Evolutionary conservation across 2,113 vertebrate genomes (phyloP), one percentile per base, ranked within the genome.

Genomic region (Epinephelus cyanopodus): DNA sequence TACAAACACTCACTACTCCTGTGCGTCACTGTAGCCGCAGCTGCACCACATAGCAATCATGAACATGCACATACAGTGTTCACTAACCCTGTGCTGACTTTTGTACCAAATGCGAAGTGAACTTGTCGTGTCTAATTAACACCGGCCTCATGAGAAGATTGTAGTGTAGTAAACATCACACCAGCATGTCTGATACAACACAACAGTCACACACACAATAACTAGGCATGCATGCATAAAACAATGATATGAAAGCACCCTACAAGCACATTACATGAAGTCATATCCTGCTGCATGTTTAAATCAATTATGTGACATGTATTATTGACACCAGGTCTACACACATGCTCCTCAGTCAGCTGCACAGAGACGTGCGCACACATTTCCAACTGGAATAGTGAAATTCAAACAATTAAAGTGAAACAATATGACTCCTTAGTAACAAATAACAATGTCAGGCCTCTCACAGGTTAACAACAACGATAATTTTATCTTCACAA

Each of bases 351-450:
- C 25, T 56, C 52, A 23, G 39, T 23, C 29, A 39, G 50, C 45
- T 23, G 5, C 62, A 52, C 5, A 52, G n/a, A 42, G 29, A 37
- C 8, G 10, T 39, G 37, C 14, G 29, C 37, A 45, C 19, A 53
- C 57, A 48, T 50, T 74, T 25, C 21, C 29, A 63, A 42, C 54
- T 50, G 17, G 53, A 68, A 50, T 15, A 57, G 37, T 68, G 14
- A 37, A 52, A 64, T 63, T 54, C 23, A 65, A 63, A 57, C n/a
- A 71, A 71, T 63, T 27, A n/a, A 56, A 53, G 56, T 17, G 37
- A 5, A 53, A 42, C 42, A 54, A 27, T 37, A 37, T 67, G 25
- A 74, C 54, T 8, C 53, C 37, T 52, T 11, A 25, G 39, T 56
- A 42, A 47, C 0, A 37, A 17, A 58, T 68, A 65, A 69, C 58